Base-by-base conservation (phyloP, 2,888 invertebrate species). In the Stenolophus ochropezus region DNA sequence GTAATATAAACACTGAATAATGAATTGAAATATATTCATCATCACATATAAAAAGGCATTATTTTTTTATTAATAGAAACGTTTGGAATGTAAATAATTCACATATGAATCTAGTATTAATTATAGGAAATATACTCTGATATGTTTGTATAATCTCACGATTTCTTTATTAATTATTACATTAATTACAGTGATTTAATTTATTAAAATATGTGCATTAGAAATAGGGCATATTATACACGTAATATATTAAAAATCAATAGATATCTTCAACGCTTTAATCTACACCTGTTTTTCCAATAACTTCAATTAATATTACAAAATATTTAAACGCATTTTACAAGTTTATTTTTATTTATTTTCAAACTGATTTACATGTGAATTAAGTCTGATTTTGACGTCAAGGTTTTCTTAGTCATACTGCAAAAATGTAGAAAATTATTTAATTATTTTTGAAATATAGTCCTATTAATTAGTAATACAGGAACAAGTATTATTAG, bases 91-190 rank as follows among this genome's bases (percentile, higher is more conserved):
- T 69, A 42, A 42, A 18, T 33, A 4, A 69, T 33, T 69, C 18
- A 69, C 18, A 42, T 33, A 69, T 33, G 27, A 33, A 69, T 42
- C 33, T 33, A 11, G 4, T 61, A 25, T 25, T 58, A 61, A 61
- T 11, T 14, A 61, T 20, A 69, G 69, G 69, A 69, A 69, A 69
- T 27, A 69, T 42, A 42, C 20, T 18, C 42, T 61, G 14, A 69
- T 69, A 42, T 69, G n/a, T 69, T 69, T 69, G 18, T 69, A 69
- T 42, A 69, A 69, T 47, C 47, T 69, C 47, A 69, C 21, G 61
- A 33, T 69, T 42, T 47, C 47, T 42, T 69, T 69, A 69, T 69
- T 42, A 69, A 69, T 69, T 69, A 69, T 33, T 25, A 23, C 61
- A 25, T 61, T 61, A 61, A 61, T 61, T 61, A 61, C 61, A 21